These are phyloP conservation scores for Athalia cordata DNA, from an alignment of 2,888 invertebrate species.

Conservation along the genomic window DNA sequence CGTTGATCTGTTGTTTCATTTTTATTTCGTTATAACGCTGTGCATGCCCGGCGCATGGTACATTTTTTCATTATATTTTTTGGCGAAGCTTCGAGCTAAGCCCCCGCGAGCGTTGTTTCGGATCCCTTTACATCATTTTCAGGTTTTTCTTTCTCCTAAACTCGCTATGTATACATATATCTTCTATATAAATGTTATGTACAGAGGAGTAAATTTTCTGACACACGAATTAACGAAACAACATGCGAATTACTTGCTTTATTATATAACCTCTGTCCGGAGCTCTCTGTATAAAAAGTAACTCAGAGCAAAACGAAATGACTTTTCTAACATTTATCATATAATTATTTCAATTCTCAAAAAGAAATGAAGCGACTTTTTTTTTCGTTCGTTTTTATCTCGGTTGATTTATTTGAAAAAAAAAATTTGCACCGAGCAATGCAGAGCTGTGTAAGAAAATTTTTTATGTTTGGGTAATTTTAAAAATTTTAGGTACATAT, in stretches of 20 bases:
- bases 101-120: background rate
- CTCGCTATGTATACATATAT: background rate
- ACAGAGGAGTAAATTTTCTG: no score
- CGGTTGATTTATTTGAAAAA: no score
- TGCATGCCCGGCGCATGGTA: no score
- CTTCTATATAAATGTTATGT: no score
- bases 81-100: slow-evolving; percentile 13
- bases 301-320: background rate
- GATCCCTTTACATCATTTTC: slow-evolving; percentile 15
- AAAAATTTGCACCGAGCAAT: background rate
- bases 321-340: background rate
- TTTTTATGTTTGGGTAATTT: no score
- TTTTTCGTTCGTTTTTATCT: background rate
- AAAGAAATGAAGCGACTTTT: background rate
- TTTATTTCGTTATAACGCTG: no score
- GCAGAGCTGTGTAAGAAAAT: no score
- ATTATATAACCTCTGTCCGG: no score
- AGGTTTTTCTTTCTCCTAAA: slow-evolving; percentile 1
- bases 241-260: no score
- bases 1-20: no score
- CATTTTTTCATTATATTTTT: slow-evolving; percentile 9
- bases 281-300: background rate
- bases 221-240: no score
- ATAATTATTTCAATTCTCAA: background rate
- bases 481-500: no score